Percentiles rank a stretch among this genome's conserved stretches.
Evolutionary conservation across 2,113 vertebrate genomes (phyloP).

Genomic region (Passer domesticus): DNA sequence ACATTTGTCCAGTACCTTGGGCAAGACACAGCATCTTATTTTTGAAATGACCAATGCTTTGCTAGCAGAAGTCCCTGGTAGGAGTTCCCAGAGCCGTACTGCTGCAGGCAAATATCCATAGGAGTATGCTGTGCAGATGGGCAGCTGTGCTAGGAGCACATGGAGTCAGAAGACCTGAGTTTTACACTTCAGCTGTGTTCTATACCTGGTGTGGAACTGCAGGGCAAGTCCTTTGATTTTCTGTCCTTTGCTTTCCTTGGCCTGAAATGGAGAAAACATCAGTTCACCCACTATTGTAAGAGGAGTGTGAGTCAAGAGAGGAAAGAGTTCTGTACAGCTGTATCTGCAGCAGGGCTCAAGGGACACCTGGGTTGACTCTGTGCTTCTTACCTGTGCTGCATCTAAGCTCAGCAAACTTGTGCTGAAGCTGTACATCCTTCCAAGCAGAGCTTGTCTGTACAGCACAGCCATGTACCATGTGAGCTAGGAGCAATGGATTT

Average conservation of each 20-base stretch:
- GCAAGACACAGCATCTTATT: not conserved
- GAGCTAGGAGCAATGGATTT: not conserved
- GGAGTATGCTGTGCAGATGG: not conserved
- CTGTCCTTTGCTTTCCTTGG: not conserved
- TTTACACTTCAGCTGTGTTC: not conserved
- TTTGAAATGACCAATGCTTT: not conserved
- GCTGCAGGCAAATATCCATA: not conserved
- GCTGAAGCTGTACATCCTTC: not conserved
- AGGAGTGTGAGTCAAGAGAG: not conserved
- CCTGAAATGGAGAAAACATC: not conserved
- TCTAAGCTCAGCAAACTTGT: rapidly evolving
- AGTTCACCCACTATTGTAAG: not conserved
- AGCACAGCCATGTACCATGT: not conserved
- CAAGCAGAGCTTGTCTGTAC: rapidly evolving
- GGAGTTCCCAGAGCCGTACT: not conserved
- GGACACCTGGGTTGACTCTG: not conserved
- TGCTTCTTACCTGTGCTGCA: not conserved
- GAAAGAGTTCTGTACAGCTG: not conserved
- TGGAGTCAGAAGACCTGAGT: not conserved
- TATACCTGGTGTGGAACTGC: not conserved
- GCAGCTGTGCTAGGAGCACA: not conserved
- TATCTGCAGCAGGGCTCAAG: not conserved
- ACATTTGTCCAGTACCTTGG: not conserved
- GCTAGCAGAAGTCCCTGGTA: not conserved
- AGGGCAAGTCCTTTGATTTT: not conserved